Conservation (phyloP, 2,113 vertebrate genomes). For the Daboia siamensis region DNA sequence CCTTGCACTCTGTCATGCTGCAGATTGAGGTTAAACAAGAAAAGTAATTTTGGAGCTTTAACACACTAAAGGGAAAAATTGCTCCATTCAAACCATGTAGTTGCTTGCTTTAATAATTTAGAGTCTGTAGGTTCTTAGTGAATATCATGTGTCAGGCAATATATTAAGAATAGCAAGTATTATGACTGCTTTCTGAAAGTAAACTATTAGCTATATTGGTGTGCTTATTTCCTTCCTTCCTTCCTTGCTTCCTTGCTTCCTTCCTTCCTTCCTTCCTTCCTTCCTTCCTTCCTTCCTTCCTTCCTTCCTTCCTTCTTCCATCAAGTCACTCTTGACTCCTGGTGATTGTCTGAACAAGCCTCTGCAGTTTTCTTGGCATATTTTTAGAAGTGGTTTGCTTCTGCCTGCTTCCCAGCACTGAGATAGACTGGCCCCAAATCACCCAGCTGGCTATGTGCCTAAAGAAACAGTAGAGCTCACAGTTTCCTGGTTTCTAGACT, state of each 20-base stretch:
- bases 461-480: not conserved
- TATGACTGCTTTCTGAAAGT: not conserved
- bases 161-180: not conserved
- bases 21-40: not conserved
- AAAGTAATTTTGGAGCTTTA: not conserved
- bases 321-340: not conserved
- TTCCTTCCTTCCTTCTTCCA: too few species aligned
- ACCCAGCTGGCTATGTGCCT: not conserved
- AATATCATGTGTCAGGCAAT: not conserved
- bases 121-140: not conserved
- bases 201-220: not conserved
- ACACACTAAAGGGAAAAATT: not conserved
- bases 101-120: not conserved
- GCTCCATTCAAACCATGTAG: not conserved
- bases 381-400: not conserved
- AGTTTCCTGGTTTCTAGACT: not conserved
- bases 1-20: slow-evolving; percentile 9
- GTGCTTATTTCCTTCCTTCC: not conserved
- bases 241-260: too few species aligned
- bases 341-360: not conserved
- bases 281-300: too few species aligned
- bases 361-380: not conserved
- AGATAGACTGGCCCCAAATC: not conserved
- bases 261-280: too few species aligned
- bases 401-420: not conserved